These are phyloP conservation scores for Neostethus bicornis DNA, from an alignment of 2,797 vertebrate genomes.

Conservation along the genomic window DNA sequence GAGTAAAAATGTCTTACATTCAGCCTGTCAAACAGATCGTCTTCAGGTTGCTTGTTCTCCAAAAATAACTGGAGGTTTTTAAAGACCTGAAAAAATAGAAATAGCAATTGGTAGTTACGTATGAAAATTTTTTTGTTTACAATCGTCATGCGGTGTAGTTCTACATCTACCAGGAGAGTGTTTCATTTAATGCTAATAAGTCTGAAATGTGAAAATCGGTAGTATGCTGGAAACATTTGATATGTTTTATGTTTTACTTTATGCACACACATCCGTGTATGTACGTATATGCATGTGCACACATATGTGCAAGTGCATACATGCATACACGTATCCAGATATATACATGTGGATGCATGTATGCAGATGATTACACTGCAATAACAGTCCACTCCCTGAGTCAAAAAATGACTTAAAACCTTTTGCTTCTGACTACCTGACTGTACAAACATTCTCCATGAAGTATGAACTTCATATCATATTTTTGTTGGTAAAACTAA, in stretches of 20 bases:
- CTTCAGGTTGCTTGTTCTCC: slow-evolving; percentile 96
- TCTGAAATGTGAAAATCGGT: too few species aligned
- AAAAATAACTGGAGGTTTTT: slow-evolving; percentile 97
- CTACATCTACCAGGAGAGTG: slow-evolving; percentile 47
- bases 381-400: slow-evolving; percentile 57
- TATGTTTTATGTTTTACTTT: too few species aligned
- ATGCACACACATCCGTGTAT: too few species aligned
- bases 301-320: too few species aligned
- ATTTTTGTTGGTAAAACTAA: too few species aligned
- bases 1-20: slow-evolving; percentile 83
- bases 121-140: slow-evolving; percentile 1
- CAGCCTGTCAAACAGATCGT: slow-evolving; percentile 95
- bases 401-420: slow-evolving; percentile 61
- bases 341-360: background rate
- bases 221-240: too few species aligned
- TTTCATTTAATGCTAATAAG: slow-evolving; percentile 27
- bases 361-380: slow-evolving; percentile 14
- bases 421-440: slow-evolving; percentile 68
- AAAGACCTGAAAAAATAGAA: slow-evolving; percentile 83
- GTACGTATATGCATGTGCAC: too few species aligned
- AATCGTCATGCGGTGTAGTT: slow-evolving; percentile 6
- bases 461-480: slow-evolving; percentile 14
- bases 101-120: slow-evolving; percentile 1
- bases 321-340: too few species aligned
- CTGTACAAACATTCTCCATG: slow-evolving; percentile 65